These are phyloP conservation scores for Eugnorisma glareosa DNA, from an alignment of 2,888 invertebrate genomes.

Conservation along the genomic window DNA sequence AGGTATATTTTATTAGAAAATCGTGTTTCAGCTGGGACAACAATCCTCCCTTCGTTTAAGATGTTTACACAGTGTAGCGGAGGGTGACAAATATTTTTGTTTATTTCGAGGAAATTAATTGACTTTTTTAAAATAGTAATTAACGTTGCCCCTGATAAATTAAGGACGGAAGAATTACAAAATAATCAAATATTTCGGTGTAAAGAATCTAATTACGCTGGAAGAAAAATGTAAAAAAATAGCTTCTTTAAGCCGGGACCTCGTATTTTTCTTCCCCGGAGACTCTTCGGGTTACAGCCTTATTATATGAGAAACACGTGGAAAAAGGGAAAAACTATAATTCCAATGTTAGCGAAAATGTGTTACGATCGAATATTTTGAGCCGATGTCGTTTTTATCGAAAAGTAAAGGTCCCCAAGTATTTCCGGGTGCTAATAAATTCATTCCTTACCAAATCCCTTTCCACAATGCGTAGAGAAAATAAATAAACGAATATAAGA, in stretches of 20 bases:
- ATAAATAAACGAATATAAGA: slow-evolving; percentile 18
- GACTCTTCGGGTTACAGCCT: slow-evolving; percentile 23
- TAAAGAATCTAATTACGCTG: slow-evolving; percentile 35
- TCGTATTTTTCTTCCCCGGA: slow-evolving; percentile 24
- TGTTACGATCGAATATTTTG: slow-evolving; percentile 33
- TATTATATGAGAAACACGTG: slow-evolving; percentile 30
- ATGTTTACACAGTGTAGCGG: slow-evolving; percentile 16
- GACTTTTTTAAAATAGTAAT: slow-evolving; percentile 9
- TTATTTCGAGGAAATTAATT: slow-evolving; percentile 11
- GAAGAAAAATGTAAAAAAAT: slow-evolving; percentile 38
- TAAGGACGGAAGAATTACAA: not conserved
- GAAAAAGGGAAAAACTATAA: slow-evolving; percentile 26
- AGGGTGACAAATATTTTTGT: slow-evolving; percentile 18
- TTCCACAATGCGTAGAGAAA: slow-evolving; percentile 9
- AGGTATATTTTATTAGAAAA: slow-evolving; percentile 27
- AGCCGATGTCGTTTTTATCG: slow-evolving; percentile 19
- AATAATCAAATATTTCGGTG: not conserved
- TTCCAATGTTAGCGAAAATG: slow-evolving; percentile 27
- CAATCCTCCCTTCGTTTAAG: slow-evolving; percentile 3
- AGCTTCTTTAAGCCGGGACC: slow-evolving; percentile 9
- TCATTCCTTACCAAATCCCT: slow-evolving; percentile 35
- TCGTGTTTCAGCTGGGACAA: slow-evolving; percentile 9
- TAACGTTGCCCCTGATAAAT: not conserved
- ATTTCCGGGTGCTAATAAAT: slow-evolving; percentile 41
- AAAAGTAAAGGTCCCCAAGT: slow-evolving; percentile 13